Conservation (phyloP, 2,888 invertebrate species). For the Aproaerema taeniolella region DNA sequence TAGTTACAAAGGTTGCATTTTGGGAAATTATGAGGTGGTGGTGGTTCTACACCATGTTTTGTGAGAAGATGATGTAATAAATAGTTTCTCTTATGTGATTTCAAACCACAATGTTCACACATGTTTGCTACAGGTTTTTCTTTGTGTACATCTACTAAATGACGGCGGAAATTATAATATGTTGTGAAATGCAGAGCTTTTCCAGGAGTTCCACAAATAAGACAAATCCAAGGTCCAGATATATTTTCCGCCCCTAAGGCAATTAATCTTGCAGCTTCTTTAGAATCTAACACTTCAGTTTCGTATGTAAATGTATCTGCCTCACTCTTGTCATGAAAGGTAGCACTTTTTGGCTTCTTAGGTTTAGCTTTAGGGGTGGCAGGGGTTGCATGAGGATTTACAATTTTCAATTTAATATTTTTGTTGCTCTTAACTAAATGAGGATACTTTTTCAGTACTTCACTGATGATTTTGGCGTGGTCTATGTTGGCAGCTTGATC, state of each 20-base stretch:
- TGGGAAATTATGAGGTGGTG: slow-evolving; percentile 84
- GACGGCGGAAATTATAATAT: slow-evolving; percentile 87
- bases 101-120: slow-evolving; percentile 91
- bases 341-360: slow-evolving; percentile 29
- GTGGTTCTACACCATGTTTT: slow-evolving; percentile 87
- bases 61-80: slow-evolving; percentile 87
- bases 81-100: slow-evolving; percentile 83
- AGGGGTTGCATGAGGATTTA: slow-evolving; percentile 76
- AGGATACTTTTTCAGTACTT: slow-evolving; percentile 92
- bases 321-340: slow-evolving; percentile 29
- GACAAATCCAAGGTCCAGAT: slow-evolving; percentile 89
- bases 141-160: slow-evolving; percentile 88
- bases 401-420: slow-evolving; percentile 90
- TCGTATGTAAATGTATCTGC: slow-evolving; percentile 50
- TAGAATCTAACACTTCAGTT: slow-evolving; percentile 77
- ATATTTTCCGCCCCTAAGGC: slow-evolving; percentile 79
- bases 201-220: slow-evolving; percentile 83
- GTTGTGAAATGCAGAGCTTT: slow-evolving; percentile 84
- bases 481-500: slow-evolving; percentile 72
- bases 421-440: slow-evolving; percentile 91
- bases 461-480: slow-evolving; percentile 92
- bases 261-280: slow-evolving; percentile 78
- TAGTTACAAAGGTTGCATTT: slow-evolving; percentile 87
- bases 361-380: slow-evolving; percentile 25
- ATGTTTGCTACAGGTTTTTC: slow-evolving; percentile 86